These are phyloP conservation scores for Polymixis flavicincta DNA, from an alignment of 2,888 invertebrate genomes.

Conservation along the genomic window DNA sequence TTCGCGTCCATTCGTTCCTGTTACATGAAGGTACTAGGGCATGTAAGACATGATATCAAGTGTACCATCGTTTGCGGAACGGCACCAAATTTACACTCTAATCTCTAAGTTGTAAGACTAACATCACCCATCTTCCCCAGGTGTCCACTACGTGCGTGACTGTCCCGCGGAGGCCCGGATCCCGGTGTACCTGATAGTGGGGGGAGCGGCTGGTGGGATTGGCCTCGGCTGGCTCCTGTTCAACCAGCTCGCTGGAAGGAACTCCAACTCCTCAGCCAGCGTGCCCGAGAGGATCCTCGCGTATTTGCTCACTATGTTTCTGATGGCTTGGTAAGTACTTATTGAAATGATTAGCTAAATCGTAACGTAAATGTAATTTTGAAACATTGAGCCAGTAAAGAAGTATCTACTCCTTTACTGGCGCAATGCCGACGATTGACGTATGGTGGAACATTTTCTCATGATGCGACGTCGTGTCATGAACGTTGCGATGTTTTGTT, in stretches of 20 bases:
- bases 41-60: not conserved
- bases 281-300: conserved; percentile 91
- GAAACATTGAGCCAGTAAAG: no score
- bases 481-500: no score
- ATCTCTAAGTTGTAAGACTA: not conserved
- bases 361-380: no score
- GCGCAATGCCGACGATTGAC: no score
- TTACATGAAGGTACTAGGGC: not conserved
- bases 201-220: conserved; percentile 93
- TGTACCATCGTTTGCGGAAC: not conserved
- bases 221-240: conserved; percentile 93
- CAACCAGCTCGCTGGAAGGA: conserved; percentile 92
- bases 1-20: not conserved
- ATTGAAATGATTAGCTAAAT: not conserved
- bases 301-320: conserved; percentile 93
- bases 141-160: conserved; percentile 94
- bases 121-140: conserved; percentile 81
- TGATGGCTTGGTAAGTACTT: conserved; percentile 91
- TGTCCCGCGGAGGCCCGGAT: conserved; percentile 95
- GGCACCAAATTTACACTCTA: not conserved
- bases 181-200: conserved; percentile 96
- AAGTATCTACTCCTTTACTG: no score
- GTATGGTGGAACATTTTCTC: no score
- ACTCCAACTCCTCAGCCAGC: conserved; percentile 89
- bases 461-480: no score